Base-by-base conservation (phyloP, 1,140 invertebrate genomes). In the Drosophila guanche region DNA sequence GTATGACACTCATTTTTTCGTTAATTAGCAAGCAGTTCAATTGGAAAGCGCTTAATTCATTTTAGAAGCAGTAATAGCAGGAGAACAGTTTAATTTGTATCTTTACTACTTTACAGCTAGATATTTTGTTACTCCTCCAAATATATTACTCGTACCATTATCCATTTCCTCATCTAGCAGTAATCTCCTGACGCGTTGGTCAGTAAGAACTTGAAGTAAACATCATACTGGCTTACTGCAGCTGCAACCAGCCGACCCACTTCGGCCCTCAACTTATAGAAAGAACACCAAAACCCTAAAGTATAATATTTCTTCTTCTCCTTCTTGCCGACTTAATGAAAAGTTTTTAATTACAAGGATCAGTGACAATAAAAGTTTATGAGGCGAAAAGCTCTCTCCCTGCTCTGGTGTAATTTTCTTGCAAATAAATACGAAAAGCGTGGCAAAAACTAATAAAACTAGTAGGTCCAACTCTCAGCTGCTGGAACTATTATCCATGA, bases 261-360 rank as follows among this genome's bases (percentile, higher is more conserved):
- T 72, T 73, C 20, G n/a, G 14, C 20, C 23, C 59, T 47, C 20
- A 33, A 52, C 57, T 52, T 54, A 63, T 45, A 45, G 51, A 48
- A 47, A 75, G 76, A 37, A 2, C 10, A 37, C 33, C 33, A 4
- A 37, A 37, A 75, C 76, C 69, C 56, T 63, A 63, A 79, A 79
- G 52, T 63, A 37, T 27, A 57, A 56, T 37, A 23, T 27, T 57
- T 55, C 56, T 33, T 27, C 62, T 29, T 48, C 14, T 41, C 47
- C 48, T 29, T 27, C 53, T 41, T 48, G 25, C 29, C 47, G 70
- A 76, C 71, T 80, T 86, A 57, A 74, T 73, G 48, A 53, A 81
- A 88, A 86, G 57, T 86, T 86, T 86, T 86, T 88, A 86, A 86
- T 86, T 88, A 88, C 83, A 45, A 74, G 68, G 63, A 81, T 86